Conservation (phyloP, 2,888 invertebrate species). For the Laspeyria flexula region DNA sequence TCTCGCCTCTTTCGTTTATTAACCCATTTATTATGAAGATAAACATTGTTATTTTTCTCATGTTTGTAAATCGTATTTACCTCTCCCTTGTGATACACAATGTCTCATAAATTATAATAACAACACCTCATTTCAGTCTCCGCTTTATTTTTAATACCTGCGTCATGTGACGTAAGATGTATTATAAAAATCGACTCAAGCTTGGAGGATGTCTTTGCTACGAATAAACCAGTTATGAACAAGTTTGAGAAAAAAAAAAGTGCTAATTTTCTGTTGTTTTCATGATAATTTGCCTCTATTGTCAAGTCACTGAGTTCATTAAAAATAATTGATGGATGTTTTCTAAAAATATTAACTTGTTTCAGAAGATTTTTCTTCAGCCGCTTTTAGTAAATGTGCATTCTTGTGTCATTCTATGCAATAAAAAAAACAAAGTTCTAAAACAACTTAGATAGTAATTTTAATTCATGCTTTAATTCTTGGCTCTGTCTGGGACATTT, state of each 20-base stretch:
- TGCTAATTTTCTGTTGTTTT: conserved; percentile 37
- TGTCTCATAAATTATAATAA: conserved; percentile 20
- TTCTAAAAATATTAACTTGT: conserved; percentile 18
- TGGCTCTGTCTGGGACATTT: no score
- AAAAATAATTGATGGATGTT: conserved; percentile 27
- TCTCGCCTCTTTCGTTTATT: not conserved
- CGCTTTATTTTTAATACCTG: conserved; percentile 35
- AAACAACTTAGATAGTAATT: no score
- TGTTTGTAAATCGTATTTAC: conserved; percentile 1
- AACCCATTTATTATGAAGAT: not conserved
- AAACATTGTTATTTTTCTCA: not conserved
- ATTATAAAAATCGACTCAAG: conserved; percentile 45
- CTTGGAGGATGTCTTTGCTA: conserved; percentile 36
- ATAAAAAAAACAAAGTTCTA: no score
- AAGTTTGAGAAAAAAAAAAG: conserved; percentile 26
- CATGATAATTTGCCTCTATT: conserved; percentile 22
- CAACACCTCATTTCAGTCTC: conserved; percentile 27
- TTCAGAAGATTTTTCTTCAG: not conserved
- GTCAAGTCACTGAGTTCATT: conserved; percentile 27
- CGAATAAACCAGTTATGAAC: conserved; percentile 40
- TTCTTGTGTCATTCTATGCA: not conserved
- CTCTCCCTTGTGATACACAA: conserved; percentile 15
- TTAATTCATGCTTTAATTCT: no score
- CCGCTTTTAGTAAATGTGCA: not conserved
- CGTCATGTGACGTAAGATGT: conserved; percentile 47